phyloP scores from a whole-genome alignment of 2,113 vertebrate species.

The Xyliphius kryptos region DNA sequence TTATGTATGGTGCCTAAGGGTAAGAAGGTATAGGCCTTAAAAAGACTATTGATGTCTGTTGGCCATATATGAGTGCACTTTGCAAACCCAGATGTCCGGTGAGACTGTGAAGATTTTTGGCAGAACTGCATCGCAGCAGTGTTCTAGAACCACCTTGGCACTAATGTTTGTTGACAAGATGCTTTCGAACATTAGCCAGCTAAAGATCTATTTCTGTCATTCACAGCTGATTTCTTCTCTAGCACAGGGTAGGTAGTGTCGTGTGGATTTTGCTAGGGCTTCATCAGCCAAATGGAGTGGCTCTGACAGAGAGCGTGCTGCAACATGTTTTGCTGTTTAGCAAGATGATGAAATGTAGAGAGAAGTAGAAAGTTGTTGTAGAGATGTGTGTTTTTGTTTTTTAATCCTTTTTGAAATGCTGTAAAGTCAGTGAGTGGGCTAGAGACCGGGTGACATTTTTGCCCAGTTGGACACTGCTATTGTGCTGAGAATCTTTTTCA shows the following conservation, averaged over 20 bases:
- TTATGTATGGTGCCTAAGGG: slow-evolving; percentile 21
- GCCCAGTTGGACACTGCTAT: slow-evolving; percentile 17
- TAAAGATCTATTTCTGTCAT: slow-evolving; percentile 10
- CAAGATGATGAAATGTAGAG: slow-evolving; percentile 5
- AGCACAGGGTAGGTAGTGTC: neutral
- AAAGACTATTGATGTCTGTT: slow-evolving; percentile 22
- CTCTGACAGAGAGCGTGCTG: neutral
- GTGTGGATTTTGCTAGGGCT: neutral
- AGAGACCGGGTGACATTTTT: neutral
- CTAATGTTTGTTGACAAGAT: neutral
- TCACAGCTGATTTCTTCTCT: neutral
- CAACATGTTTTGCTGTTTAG: slow-evolving; percentile 1
- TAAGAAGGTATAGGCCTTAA: slow-evolving; percentile 7
- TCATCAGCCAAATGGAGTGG: neutral
- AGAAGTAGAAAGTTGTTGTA: neutral
- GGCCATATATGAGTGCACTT: no score
- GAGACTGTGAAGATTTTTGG: slow-evolving; percentile 4
- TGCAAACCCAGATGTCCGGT: neutral
- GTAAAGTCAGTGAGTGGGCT: slow-evolving; percentile 20
- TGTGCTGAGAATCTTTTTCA: slow-evolving; percentile 31
- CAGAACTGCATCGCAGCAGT: neutral
- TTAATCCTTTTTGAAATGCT: neutral
- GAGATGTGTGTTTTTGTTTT: neutral
- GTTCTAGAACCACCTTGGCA: slow-evolving; percentile 3
- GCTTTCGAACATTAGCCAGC: slow-evolving; percentile 1